Conservation (phyloP, 2,888 invertebrate species). For the Agrypnus murinus region DNA sequence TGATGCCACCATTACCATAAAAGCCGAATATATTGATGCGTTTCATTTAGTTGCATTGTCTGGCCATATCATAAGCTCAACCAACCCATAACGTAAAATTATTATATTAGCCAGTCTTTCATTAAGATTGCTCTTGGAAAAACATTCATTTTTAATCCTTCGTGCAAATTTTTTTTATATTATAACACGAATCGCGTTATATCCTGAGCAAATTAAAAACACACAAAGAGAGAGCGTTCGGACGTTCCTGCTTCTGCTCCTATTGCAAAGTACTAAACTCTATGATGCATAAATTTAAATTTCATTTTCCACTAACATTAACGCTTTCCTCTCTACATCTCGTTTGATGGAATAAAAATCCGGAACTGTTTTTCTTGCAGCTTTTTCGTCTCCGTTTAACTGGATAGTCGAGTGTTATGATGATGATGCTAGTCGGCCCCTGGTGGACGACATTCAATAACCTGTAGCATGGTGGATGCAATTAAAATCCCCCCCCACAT, state of each 20-base stretch:
- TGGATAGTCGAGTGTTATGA: slow-evolving; percentile 23
- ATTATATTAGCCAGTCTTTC: not conserved
- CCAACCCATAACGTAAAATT: slow-evolving; percentile 29
- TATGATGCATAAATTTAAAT: slow-evolving; percentile 47
- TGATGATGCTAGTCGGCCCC: slow-evolving; percentile 29
- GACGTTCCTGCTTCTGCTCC: no score
- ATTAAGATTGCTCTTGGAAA: slow-evolving; percentile 29
- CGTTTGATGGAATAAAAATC: slow-evolving; percentile 31
- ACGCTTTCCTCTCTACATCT: slow-evolving; percentile 2
- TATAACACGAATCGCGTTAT: slow-evolving; percentile 34
- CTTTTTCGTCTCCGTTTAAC: slow-evolving; percentile 32
- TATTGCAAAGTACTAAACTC: slow-evolving; percentile 25
- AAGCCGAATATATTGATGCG: slow-evolving; percentile 51
- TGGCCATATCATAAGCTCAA: no score
- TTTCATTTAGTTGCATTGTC: slow-evolving; percentile 43
- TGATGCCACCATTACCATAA: slow-evolving; percentile 49
- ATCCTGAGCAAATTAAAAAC: slow-evolving; percentile 47
- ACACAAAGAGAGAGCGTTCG: slow-evolving; percentile 43
- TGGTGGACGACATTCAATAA: slow-evolving; percentile 45
- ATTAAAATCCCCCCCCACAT: slow-evolving; percentile 46
- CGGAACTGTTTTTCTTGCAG: slow-evolving; percentile 43
- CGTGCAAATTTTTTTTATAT: slow-evolving; percentile 42
- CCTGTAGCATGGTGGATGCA: slow-evolving; percentile 45
- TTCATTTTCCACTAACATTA: slow-evolving; percentile 34
- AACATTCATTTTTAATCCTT: slow-evolving; percentile 29